A percentile compares a stretch with the other conserved stretches of the same genome.
phyloP scores from a whole-genome alignment of 2,113 vertebrate genomes.

The Gobiocypris rarus region DNA sequence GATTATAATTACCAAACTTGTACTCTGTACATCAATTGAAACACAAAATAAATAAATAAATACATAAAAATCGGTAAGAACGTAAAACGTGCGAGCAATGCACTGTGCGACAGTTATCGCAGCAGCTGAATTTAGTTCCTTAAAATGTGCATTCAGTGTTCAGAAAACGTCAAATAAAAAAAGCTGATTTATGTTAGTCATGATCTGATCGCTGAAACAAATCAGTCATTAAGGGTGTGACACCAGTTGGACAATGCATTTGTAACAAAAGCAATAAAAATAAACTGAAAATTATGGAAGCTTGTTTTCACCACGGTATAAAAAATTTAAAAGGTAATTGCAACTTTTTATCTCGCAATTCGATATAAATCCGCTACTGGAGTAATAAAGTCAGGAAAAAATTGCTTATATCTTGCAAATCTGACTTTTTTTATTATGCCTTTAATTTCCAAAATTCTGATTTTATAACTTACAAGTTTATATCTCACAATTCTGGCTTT shows the following conservation, averaged over 20 bases:
- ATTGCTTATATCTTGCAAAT: no score
- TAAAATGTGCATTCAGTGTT: constrained; percentile 13
- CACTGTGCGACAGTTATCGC: background rate
- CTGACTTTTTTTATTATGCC: no score
- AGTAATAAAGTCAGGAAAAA: no score
- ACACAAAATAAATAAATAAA: constrained; percentile 56
- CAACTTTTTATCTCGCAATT: no score
- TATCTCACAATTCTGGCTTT: no score
- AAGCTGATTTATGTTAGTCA: background rate
- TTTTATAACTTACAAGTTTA: no score
- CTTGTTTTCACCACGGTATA: no score
- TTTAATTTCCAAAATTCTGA: no score
- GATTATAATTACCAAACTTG: constrained; percentile 46
- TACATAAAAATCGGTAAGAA: constrained; percentile 35
- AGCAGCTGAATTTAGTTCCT: constrained; percentile 19
- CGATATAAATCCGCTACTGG: no score
- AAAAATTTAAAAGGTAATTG: no score
- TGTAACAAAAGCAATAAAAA: background rate
- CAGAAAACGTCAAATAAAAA: background rate
- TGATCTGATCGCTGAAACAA: background rate
- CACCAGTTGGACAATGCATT: background rate
- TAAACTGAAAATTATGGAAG: no score
- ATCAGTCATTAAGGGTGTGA: background rate
- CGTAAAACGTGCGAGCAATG: background rate
- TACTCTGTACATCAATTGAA: constrained; percentile 33